These are phyloP conservation scores for Arizona elegans DNA, from an alignment of 2,113 vertebrate genomes.

Conservation along the genomic window DNA sequence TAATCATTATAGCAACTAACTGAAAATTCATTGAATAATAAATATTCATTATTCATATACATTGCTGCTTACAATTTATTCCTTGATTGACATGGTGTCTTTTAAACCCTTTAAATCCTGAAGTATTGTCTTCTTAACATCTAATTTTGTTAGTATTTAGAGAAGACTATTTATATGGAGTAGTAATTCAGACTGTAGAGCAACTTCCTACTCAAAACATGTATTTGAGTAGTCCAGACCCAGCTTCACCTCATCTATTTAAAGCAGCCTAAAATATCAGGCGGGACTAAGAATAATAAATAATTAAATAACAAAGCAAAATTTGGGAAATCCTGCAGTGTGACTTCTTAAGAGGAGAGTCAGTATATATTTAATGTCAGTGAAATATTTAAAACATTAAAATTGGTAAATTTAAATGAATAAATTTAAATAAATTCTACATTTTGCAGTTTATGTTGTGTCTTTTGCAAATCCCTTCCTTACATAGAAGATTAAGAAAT, in stretches of 20 bases:
- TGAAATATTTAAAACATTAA: background rate
- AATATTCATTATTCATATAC: no score
- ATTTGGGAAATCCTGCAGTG: background rate
- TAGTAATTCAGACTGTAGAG: background rate
- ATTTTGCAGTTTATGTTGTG: background rate
- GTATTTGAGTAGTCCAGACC: background rate
- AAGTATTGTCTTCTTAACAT: background rate
- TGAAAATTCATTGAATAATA: background rate
- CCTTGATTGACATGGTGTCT: background rate
- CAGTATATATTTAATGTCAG: background rate
- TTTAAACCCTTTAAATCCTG: background rate
- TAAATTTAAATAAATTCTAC: background rate
- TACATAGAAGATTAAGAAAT: background rate
- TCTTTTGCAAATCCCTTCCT: background rate
- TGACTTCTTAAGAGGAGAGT: background rate
- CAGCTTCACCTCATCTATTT: background rate
- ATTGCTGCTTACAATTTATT: background rate
- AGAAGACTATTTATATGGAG: background rate
- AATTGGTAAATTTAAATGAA: background rate
- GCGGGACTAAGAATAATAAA: background rate
- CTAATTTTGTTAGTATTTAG: background rate
- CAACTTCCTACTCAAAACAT: background rate
- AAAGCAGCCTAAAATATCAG: background rate
- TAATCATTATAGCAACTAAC: background rate
- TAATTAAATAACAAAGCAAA: background rate